These are phyloP conservation scores for Petrocephalus microphthalmus DNA, from an alignment of 2,113 vertebrate genomes.

Conservation along the genomic window DNA sequence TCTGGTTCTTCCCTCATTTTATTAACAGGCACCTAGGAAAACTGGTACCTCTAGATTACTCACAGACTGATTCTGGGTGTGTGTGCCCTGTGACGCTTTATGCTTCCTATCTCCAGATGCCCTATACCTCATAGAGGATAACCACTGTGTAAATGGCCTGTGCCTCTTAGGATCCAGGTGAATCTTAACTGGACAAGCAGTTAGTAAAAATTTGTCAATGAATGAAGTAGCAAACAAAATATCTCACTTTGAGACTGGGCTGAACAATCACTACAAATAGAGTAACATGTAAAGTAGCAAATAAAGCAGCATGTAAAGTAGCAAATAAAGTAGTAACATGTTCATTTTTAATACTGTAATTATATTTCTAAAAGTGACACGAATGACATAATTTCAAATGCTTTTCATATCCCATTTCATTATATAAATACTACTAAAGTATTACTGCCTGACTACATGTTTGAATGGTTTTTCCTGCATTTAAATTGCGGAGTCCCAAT, in stretches of 20 bases:
- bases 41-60: not conserved
- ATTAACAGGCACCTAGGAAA: not conserved
- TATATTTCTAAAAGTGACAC: not conserved
- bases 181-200: not conserved
- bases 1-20: not conserved
- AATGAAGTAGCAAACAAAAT: not conserved
- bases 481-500: not conserved
- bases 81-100: not conserved
- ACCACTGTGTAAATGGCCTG: not conserved
- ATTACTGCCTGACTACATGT: not conserved
- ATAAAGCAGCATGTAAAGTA: too few relatives aligned
- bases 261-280: not conserved
- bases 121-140: not conserved
- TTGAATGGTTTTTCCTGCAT: not conserved
- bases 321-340: too few relatives aligned
- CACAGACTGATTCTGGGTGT: not conserved
- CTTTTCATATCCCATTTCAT: not conserved
- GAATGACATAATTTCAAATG: not conserved
- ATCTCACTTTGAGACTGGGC: not conserved
- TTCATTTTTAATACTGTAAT: not conserved
- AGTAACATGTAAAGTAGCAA: too few relatives aligned
- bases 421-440: not conserved
- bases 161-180: not conserved
- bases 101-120: not conserved
- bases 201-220: not conserved